phyloP scores from a whole-genome alignment of 2,888 invertebrate genomes.

The Mycalesis mineus region DNA sequence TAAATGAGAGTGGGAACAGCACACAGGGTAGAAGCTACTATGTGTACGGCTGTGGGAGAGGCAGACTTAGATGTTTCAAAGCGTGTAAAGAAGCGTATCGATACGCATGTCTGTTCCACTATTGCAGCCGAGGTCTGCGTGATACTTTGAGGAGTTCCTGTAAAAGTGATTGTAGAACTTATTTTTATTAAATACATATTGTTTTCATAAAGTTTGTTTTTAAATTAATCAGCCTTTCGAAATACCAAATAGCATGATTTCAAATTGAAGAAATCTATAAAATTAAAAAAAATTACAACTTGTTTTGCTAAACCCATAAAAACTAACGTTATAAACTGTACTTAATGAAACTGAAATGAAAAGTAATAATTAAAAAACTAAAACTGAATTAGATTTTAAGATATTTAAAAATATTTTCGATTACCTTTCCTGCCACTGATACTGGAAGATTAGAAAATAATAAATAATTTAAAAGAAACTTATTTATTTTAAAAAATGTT shows the following conservation, averaged over 20 bases:
- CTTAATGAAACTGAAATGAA: too few relatives aligned
- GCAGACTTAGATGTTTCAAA: slow-evolving; percentile 15
- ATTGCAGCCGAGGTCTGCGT: slow-evolving; percentile 8
- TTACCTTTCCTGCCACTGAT: too few relatives aligned
- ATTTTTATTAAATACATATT: slow-evolving; percentile 17
- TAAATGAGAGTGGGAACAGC: background rate
- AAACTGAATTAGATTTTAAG: too few relatives aligned
- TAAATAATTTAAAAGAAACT: background rate
- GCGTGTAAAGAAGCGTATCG: slow-evolving; percentile 24
- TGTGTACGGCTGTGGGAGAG: slow-evolving; percentile 6
- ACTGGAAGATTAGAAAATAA: background rate
- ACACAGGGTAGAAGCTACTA: background rate
- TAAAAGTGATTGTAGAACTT: slow-evolving; percentile 20
- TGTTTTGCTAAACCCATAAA: too few relatives aligned
- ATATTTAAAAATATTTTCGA: too few relatives aligned
- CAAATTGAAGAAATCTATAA: too few relatives aligned
- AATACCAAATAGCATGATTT: too few relatives aligned
- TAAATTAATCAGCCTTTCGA: too few relatives aligned
- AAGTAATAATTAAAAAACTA: too few relatives aligned
- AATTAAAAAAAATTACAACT: too few relatives aligned
- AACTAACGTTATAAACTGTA: too few relatives aligned
- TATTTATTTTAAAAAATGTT: background rate
- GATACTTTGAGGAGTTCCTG: slow-evolving; percentile 16
- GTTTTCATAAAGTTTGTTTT: too few relatives aligned
- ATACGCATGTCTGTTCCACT: slow-evolving; percentile 12